Percentiles rank a stretch among this genome's conserved stretches.
Conservation (phyloP, 2,797 vertebrate species). For the Alfaro cultratus region DNA sequence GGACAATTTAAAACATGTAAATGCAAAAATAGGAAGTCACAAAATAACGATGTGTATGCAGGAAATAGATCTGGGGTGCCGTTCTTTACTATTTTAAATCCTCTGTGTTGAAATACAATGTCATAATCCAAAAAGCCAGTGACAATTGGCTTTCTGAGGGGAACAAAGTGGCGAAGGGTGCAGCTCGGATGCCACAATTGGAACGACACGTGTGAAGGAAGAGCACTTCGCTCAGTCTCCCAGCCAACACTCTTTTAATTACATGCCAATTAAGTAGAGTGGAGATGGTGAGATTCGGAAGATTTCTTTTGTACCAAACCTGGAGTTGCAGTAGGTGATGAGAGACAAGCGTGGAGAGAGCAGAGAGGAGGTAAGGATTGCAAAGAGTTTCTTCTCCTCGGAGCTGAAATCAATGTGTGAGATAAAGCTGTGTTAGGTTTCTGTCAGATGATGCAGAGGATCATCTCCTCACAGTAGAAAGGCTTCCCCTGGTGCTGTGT, state of each 20-base stretch:
- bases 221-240: slow-evolving; percentile 10
- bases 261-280: slow-evolving; percentile 64
- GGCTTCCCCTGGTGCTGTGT: slow-evolving; percentile 77
- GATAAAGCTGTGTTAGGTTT: slow-evolving; percentile 75
- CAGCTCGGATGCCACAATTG: neutral
- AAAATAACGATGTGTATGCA: neutral
- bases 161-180: neutral
- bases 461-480: slow-evolving; percentile 73
- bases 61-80: neutral
- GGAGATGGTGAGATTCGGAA: slow-evolving; percentile 50
- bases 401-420: slow-evolving; percentile 64
- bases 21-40: neutral
- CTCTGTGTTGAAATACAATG: neutral
- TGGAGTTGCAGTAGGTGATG: slow-evolving; percentile 31
- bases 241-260: slow-evolving; percentile 72
- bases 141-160: neutral
- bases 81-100: neutral
- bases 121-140: neutral
- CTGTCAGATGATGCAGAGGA: slow-evolving; percentile 78
- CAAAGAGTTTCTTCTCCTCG: slow-evolving; percentile 51
- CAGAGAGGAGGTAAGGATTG: slow-evolving; percentile 26
- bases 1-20: neutral
- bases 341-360: slow-evolving; percentile 21
- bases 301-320: slow-evolving; percentile 32
- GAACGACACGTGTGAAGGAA: neutral